These are phyloP conservation scores for Cephalopterus ornatus DNA, from an alignment of 2,113 vertebrate species.

Conservation along the genomic window DNA sequence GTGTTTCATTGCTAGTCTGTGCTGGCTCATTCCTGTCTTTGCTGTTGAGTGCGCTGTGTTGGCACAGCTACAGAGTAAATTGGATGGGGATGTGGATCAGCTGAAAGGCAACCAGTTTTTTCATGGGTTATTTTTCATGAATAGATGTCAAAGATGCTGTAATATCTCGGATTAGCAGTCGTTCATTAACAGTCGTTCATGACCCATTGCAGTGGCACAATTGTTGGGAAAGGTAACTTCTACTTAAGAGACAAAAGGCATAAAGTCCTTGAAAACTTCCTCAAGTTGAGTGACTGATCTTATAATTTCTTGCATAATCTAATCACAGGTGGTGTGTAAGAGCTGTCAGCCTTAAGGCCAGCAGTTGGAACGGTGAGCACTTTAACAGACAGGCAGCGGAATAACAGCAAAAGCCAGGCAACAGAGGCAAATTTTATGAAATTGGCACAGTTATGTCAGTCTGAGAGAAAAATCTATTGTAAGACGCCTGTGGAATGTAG, in stretches of 20 bases:
- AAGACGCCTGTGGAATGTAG: neutral
- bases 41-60: neutral
- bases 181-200: accelerated
- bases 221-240: neutral
- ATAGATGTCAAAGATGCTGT: neutral
- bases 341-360: neutral
- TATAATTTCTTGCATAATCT: neutral
- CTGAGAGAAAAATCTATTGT: neutral
- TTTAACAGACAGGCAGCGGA: neutral
- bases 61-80: neutral
- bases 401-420: neutral
- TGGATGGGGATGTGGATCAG: neutral
- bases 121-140: neutral
- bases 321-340: neutral
- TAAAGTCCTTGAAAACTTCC: neutral
- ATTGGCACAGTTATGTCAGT: neutral
- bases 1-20: neutral
- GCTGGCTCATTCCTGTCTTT: neutral
- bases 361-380: neutral
- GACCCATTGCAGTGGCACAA: neutral
- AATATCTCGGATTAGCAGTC: neutral
- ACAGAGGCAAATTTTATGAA: neutral
- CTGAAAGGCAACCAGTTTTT: neutral
- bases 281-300: neutral
- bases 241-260: neutral